Percentiles rank a stretch among this genome's conserved stretches.
Conservation (phyloP, 2,797 vertebrate genomes). For the Hozukius guyotensis region DNA sequence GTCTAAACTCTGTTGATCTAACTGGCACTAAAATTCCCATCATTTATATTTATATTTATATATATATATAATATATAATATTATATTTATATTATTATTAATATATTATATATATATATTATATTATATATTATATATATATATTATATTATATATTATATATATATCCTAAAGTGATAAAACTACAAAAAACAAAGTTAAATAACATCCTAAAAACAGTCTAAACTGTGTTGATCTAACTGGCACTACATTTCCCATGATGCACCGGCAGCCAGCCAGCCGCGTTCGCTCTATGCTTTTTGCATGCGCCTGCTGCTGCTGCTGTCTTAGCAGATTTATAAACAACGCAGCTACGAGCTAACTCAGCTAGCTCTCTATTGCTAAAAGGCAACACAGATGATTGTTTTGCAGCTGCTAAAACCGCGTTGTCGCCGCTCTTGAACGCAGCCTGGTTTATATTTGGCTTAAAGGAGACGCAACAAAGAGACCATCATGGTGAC, state of each 20-base stretch:
- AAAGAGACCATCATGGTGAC: constrained; percentile 82
- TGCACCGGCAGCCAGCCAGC: constrained; percentile 3
- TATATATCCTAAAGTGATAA: background rate
- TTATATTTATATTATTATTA: too few species aligned
- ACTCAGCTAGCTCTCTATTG: too few species aligned
- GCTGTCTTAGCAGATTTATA: constrained; percentile 54
- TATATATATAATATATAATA: too few species aligned
- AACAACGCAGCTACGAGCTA: background rate
- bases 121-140: too few species aligned
- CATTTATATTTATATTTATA: too few species aligned
- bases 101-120: too few species aligned
- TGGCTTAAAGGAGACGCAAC: constrained; percentile 90
- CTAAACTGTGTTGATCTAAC: background rate
- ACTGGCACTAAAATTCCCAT: too few species aligned
- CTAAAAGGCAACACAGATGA: background rate
- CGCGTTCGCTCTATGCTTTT: background rate
- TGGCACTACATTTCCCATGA: constrained; percentile 69
- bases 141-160: too few species aligned
- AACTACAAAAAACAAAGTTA: background rate
- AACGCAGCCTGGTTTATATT: constrained; percentile 72
- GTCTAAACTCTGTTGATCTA: too few species aligned
- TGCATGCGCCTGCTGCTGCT: background rate
- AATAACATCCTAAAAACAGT: background rate
- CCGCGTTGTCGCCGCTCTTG: constrained; percentile 6
- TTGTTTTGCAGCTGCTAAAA: constrained; percentile 27